Conservation (phyloP, 2,888 invertebrate genomes). For the Mythimna ferrago region DNA sequence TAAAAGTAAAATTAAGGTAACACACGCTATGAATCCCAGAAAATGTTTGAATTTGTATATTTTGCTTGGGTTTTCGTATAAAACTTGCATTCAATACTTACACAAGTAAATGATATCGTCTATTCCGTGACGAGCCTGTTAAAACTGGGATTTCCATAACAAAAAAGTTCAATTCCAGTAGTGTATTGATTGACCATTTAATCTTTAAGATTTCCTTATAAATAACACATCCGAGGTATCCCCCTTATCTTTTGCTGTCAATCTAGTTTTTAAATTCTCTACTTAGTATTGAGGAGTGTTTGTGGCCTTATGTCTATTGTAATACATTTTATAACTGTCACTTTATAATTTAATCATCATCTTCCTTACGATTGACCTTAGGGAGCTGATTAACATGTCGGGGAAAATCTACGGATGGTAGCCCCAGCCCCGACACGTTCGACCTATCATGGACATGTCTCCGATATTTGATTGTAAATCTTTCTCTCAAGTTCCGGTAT, state of each 20-base stretch:
- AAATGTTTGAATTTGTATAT: too few relatives aligned
- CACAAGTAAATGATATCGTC: background rate
- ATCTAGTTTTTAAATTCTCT: background rate
- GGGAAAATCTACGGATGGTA: constrained; percentile 24
- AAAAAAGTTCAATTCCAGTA: background rate
- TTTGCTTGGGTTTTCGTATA: too few relatives aligned
- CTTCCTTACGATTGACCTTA: constrained; percentile 34
- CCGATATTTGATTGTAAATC: constrained; percentile 1
- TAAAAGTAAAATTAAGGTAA: constrained; percentile 1
- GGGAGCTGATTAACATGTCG: constrained; percentile 17
- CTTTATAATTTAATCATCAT: constrained; percentile 1
- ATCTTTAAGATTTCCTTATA: background rate
- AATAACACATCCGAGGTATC: background rate
- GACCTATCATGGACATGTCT: background rate
- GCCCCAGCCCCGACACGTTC: constrained; percentile 13
- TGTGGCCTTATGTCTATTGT: background rate
- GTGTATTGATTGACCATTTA: background rate
- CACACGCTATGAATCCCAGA: too few relatives aligned
- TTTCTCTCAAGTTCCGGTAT: background rate
- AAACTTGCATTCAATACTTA: background rate
- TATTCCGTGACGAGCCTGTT: background rate
- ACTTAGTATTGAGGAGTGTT: too few relatives aligned
- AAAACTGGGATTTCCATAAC: background rate
- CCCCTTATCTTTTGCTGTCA: too few relatives aligned
- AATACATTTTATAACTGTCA: background rate